These are phyloP conservation scores for Leptogaster cylindrica DNA, from an alignment of 2,888 invertebrate species.

Conservation along the genomic window DNA sequence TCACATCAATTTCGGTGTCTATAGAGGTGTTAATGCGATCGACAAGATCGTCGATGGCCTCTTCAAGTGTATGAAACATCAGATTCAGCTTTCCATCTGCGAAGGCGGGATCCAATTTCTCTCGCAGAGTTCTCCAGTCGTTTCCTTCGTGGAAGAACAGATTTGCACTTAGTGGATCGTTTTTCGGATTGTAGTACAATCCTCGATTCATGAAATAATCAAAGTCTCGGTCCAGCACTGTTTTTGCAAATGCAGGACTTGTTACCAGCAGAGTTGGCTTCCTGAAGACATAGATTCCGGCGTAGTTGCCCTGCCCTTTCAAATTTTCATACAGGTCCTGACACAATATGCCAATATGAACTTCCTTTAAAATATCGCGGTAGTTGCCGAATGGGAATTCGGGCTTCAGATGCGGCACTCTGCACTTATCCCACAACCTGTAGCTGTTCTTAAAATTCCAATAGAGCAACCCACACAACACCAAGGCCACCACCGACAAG, in stretches of 20 bases:
- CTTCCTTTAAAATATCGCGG: slow-evolving; percentile 21
- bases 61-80: slow-evolving; percentile 47
- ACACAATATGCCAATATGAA: slow-evolving; percentile 29
- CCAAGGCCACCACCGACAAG: background rate
- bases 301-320: slow-evolving; percentile 40
- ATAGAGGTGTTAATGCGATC: slow-evolving; percentile 23
- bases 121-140: slow-evolving; percentile 46
- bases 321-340: slow-evolving; percentile 43
- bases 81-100: slow-evolving; percentile 47
- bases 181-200: slow-evolving; percentile 45
- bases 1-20: slow-evolving; percentile 44
- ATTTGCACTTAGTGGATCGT: slow-evolving; percentile 47
- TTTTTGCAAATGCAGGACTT: slow-evolving; percentile 45
- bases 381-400: slow-evolving; percentile 46
- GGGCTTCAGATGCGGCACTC: slow-evolving; percentile 45
- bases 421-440: slow-evolving; percentile 42
- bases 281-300: slow-evolving; percentile 44
- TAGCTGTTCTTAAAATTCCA: slow-evolving; percentile 31
- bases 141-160: slow-evolving; percentile 46
- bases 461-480: slow-evolving; percentile 15
- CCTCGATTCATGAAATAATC: slow-evolving; percentile 47
- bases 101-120: slow-evolving; percentile 48
- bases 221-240: slow-evolving; percentile 45
- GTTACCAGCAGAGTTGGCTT: slow-evolving; percentile 42
- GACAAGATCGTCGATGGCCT: slow-evolving; percentile 43